A percentile compares a stretch with the other conserved stretches of the same genome.
Evolutionary conservation across 2,888 invertebrate species (phyloP).

Genomic region (Leptopterna dolabrata): DNA sequence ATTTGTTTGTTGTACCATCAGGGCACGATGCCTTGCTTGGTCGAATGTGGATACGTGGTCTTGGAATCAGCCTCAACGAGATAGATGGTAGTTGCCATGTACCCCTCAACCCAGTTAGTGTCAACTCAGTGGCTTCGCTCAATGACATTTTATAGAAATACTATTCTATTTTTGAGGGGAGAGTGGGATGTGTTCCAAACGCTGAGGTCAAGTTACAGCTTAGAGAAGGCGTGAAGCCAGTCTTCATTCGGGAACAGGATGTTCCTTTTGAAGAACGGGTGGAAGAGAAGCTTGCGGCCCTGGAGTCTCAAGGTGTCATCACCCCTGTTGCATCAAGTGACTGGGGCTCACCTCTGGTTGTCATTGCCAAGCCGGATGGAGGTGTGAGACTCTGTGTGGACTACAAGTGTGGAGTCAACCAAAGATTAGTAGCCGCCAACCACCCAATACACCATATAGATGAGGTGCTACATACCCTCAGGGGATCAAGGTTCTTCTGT

Average conservation of each 20-base stretch:
- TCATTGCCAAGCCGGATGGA: no score
- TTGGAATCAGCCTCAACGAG: constrained; percentile 40
- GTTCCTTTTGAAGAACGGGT: constrained; percentile 45
- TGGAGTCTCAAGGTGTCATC: no score
- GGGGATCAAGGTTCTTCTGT: no score
- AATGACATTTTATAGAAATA: constrained; percentile 44
- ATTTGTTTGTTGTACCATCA: constrained; percentile 30
- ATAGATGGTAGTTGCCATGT: constrained; percentile 10
- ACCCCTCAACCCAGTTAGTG: background rate
- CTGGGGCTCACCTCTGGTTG: constrained; percentile 41
- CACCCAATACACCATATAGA: constrained; percentile 58
- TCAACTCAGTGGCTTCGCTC: constrained; percentile 21
- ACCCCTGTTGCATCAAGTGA: no score
- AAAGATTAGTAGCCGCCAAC: no score
- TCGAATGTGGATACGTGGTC: constrained; percentile 45
- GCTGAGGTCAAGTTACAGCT: constrained; percentile 20
- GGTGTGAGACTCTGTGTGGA: constrained; percentile 38
- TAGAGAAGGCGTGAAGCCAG: no score
- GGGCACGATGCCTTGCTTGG: constrained; percentile 44
- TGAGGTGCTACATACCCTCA: constrained; percentile 52
- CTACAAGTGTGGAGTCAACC: constrained; percentile 35
- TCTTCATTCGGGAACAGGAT: no score
- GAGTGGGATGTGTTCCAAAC: constrained; percentile 33
- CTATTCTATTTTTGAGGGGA: constrained; percentile 22
- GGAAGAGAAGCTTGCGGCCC: constrained; percentile 20